phyloP scores from a whole-genome alignment of 2,888 invertebrate species.

The Ormyrus labotus region DNA sequence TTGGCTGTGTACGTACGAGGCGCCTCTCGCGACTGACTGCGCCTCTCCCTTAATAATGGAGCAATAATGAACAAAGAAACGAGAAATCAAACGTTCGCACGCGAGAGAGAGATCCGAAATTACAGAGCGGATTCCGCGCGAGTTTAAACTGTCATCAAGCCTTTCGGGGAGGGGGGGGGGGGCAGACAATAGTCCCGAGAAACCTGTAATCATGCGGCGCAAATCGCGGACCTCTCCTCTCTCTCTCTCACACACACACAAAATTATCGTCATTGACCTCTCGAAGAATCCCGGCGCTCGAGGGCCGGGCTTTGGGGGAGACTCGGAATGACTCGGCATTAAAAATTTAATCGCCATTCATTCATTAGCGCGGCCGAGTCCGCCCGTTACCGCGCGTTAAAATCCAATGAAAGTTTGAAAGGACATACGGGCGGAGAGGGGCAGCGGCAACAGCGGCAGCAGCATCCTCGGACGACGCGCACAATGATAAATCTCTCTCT shows the following conservation, averaged over 20 bases:
- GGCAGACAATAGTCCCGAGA: no score
- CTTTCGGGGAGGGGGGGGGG: no score
- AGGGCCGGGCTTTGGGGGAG: not conserved
- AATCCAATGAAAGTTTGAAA: constrained; percentile 32
- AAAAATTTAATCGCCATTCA: constrained; percentile 46
- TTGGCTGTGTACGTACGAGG: not conserved
- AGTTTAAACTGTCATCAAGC: no score
- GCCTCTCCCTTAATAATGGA: not conserved
- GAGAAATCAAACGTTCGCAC: no score
- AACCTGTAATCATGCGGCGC: not conserved
- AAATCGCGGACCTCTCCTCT: not conserved
- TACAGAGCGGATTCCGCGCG: no score
- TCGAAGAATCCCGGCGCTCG: not conserved
- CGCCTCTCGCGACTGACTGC: not conserved
- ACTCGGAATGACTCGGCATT: constrained; percentile 43
- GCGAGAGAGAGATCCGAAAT: no score
- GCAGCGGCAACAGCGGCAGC: not conserved
- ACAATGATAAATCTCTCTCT: constrained; percentile 49
- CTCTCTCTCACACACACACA: not conserved
- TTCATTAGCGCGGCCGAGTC: constrained; percentile 25
- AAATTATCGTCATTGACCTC: no score
- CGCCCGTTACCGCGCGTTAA: not conserved
- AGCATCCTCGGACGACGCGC: not conserved
- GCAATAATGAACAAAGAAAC: not conserved
- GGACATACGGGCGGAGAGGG: constrained; percentile 22